Evolutionary conservation across 2,797 vertebrate genomes (phyloP), one percentile per base, ranked within the genome.

Genomic region (Enteromius trimaculatus): DNA sequence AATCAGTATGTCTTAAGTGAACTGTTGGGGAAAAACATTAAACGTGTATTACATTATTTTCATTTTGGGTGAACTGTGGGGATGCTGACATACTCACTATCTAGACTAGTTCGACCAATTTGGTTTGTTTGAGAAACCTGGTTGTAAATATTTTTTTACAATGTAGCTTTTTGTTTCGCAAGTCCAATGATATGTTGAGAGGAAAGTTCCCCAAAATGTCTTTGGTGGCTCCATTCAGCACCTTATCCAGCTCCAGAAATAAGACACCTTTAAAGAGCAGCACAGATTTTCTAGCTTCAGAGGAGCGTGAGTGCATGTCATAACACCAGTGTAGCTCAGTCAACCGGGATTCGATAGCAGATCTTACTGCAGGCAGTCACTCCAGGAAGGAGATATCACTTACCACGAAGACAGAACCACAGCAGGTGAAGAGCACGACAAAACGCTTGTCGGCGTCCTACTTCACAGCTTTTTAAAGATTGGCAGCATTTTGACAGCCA

Each of bases 281-380:
- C 53, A 68, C 49, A 26, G 26, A 66, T 81, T 55, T 81, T 70
- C 64, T 49, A 80, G 78, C 70, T 37, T 84, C 83, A 77, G 26
- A 68, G 71, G 37, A 55, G 74, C 37, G 4, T 34, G 23, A 69
- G 16, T 17, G 9, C 31, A 34, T 64, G 49, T 31, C 10, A 26
- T 76, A 66, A 64, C 19, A 17, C 37, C 29, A 66, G 31, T 23
- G 34, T 55, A 39, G 47, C 34, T 29, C 47, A 58, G 51, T 60
- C 44, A 42, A 77, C 21, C 3, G 44, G 39, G 62, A 53, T 68
- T 31, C 60, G 64, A 77, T 17, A 44, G 53, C 51, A 69, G 47
- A 83, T 74, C 51, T 14, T 42, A 58, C 53, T 44, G 29, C 68
- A 71, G 13, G 17, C 26, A 62, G 26, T 78, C 66, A 58, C 66